Conservation (phyloP, 2,888 invertebrate species). For the Parelbella ahira region DNA sequence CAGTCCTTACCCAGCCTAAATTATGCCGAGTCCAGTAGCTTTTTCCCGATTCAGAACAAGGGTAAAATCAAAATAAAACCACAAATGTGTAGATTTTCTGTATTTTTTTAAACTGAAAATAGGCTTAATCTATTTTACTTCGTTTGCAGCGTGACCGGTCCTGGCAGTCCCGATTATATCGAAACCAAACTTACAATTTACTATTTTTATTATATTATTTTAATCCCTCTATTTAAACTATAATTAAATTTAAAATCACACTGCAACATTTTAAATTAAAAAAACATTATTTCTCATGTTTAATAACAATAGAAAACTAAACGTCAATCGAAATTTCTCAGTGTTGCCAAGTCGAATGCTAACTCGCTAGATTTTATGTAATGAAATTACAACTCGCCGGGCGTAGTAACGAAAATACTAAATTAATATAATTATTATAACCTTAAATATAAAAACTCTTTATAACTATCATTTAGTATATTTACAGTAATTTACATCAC, state of each 20-base stretch:
- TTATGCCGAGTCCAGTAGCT: too few relatives aligned
- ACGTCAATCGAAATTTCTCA: conserved; percentile 50
- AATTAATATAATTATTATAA: conserved; percentile 40
- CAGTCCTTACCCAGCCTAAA: too few relatives aligned
- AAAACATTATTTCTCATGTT: conserved; percentile 49
- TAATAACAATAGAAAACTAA: conserved; percentile 48
- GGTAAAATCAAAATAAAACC: too few relatives aligned
- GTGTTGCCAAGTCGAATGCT: conserved; percentile 44
- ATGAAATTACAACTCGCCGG: conserved; percentile 56
- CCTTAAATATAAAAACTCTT: conserved; percentile 57
- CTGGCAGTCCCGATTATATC: conserved; percentile 32
- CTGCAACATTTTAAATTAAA: conserved; percentile 58
- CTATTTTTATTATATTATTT: conserved; percentile 21
- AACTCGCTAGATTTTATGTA: conserved; percentile 52
- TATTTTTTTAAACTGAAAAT: conserved; percentile 71
- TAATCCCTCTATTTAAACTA: conserved; percentile 27
- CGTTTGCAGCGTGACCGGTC: conserved; percentile 66
- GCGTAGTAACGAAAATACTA: conserved; percentile 39
- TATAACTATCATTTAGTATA: conserved; percentile 49
- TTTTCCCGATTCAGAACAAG: too few relatives aligned
- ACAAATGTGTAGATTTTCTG: conserved; percentile 41
- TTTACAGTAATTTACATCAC: conserved; percentile 80
- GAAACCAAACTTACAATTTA: conserved; percentile 32
- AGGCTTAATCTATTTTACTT: conserved; percentile 70
- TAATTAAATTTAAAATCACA: conserved; percentile 56